These are phyloP conservation scores for Dreissena polymorpha DNA, from an alignment of 1,140 invertebrate species.

Conservation along the genomic window DNA sequence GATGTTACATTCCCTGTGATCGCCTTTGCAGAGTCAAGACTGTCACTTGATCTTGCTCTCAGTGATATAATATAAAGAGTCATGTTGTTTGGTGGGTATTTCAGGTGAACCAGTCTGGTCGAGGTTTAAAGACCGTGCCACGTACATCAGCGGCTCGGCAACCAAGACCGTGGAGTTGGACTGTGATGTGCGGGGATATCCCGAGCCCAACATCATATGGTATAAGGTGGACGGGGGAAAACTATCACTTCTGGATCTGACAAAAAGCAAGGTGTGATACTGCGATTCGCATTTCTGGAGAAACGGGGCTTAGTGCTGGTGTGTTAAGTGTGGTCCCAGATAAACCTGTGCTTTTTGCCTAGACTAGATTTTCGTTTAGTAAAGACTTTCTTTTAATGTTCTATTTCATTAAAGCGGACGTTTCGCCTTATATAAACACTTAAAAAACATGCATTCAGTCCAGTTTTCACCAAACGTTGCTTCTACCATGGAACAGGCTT, in stretches of 20 bases:
- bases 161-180: not conserved
- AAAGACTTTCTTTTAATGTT: not conserved
- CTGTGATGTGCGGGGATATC: not conserved
- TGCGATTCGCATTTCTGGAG: not conserved
- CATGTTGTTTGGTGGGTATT: too few species aligned
- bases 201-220: slow-evolving; percentile 8
- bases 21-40: too few species aligned
- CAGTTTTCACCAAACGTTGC: too few species aligned
- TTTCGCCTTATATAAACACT: too few species aligned
- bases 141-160: not conserved
- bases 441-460: too few species aligned
- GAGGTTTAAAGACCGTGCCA: not conserved
- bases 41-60: too few species aligned
- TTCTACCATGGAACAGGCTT: too few species aligned
- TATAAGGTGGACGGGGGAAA: slow-evolving; percentile 13
- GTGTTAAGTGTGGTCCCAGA: not conserved
- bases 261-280: slow-evolving; percentile 4
- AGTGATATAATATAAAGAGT: too few species aligned
- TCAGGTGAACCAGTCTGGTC: slow-evolving; percentile 14
- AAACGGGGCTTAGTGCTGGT: not conserved
- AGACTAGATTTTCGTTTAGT: not conserved
- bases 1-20: too few species aligned
- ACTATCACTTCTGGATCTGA: not conserved
- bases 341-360: not conserved
- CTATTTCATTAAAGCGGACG: not conserved